Evolutionary conservation across 53 echinoderm and acorn worm species (phyloP).

Genomic region (Luidia sarsii): DNA sequence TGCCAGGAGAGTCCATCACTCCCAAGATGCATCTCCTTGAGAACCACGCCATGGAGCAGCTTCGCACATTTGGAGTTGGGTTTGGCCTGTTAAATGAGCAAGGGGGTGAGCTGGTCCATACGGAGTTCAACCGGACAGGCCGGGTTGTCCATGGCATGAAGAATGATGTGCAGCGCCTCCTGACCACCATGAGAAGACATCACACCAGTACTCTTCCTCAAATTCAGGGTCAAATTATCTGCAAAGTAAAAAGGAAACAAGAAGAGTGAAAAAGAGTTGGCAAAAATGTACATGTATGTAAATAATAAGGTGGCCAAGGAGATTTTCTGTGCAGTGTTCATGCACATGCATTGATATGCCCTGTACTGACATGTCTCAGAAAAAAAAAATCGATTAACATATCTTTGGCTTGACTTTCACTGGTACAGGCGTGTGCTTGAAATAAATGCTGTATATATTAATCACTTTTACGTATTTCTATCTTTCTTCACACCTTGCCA

Average conservation of each 20-base stretch:
- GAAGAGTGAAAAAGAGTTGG: neutral
- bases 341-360: too few relatives aligned
- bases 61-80: conserved; percentile 30
- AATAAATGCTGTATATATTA: too few relatives aligned
- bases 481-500: too few relatives aligned
- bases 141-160: neutral
- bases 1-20: conserved; percentile 25
- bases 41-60: conserved; percentile 19
- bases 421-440: too few relatives aligned
- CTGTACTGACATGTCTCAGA: too few relatives aligned
- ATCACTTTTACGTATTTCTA: too few relatives aligned
- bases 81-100: conserved; percentile 53
- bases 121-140: conserved; percentile 3
- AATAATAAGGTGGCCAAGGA: too few relatives aligned
- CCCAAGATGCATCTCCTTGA: conserved; percentile 59
- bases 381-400: too few relatives aligned
- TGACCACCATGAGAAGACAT: conserved; percentile 6
- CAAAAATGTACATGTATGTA: too few relatives aligned
- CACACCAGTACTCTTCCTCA: neutral
- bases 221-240: neutral
- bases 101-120: too few relatives aligned
- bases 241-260: neutral
- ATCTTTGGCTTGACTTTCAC: too few relatives aligned
- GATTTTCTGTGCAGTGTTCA: too few relatives aligned
- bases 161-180: neutral